These are phyloP conservation scores for Sparus aurata DNA, from an alignment of 2,797 vertebrate genomes.

Conservation along the genomic window DNA sequence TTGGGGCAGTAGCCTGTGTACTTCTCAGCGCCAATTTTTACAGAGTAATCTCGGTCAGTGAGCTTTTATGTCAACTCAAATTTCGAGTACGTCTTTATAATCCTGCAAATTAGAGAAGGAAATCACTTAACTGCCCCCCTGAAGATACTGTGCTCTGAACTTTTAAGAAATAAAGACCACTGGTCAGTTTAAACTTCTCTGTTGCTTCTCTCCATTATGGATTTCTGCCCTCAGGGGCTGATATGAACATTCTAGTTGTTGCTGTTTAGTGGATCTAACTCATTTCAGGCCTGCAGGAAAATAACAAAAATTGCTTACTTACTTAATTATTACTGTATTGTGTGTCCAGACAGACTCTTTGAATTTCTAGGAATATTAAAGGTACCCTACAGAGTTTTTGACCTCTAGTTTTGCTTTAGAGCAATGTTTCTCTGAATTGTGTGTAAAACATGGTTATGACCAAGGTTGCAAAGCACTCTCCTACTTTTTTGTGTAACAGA, in stretches of 20 bases:
- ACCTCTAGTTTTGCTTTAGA: background rate
- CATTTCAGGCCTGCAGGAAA: too few species aligned
- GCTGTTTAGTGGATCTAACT: too few species aligned
- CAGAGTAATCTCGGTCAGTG: conserved; percentile 34
- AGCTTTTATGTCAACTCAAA: conserved; percentile 31
- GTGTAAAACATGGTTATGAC: too few species aligned
- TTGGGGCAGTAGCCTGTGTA: conserved; percentile 12
- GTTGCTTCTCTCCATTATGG: background rate
- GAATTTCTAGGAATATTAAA: background rate
- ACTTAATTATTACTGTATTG: background rate
- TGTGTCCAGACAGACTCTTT: background rate
- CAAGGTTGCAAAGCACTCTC: too few species aligned
- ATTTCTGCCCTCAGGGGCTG: background rate
- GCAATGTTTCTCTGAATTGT: background rate
- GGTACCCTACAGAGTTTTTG: background rate
- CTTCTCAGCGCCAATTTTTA: conserved; percentile 8
- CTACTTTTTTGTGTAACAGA: background rate
- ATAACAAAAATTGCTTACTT: too few species aligned
- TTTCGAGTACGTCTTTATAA: conserved; percentile 5
- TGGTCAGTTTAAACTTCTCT: background rate
- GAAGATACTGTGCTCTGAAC: background rate
- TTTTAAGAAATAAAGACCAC: too few species aligned
- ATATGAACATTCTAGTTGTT: background rate
- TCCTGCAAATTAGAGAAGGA: background rate
- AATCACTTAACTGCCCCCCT: background rate